Evolutionary conservation across 2,797 vertebrate genomes (phyloP), one percentile per base, ranked within the genome.

Genomic region (Eleutherodactylus coqui): DNA sequence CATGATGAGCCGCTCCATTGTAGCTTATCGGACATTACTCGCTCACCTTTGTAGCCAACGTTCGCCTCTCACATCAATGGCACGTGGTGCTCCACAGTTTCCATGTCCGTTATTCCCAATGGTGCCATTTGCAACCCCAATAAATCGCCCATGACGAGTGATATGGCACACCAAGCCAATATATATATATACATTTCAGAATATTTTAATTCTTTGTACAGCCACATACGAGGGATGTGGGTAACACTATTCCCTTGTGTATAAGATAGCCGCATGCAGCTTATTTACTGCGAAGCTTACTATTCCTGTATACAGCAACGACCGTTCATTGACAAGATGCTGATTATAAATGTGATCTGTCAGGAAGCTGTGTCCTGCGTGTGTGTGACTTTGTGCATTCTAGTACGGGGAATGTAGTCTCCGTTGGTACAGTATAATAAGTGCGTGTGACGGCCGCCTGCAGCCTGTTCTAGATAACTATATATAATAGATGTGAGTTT

Each of bases 401-500:
- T 55, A 47, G 82, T 32, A 24, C 58, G 17, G 60, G 60, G 41
- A 62, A 49, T 51, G 58, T 36, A 62, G 45, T 77, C 41, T 16
- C n/a, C 34, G 14, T 34, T 24, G 64, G 19, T 69, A 41, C 38
- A 70, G 53, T 81, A 76, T 72, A 62, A 72, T 79, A 36, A 34
- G 77, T 41, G 78, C 32, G 67, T 75, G 84, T 75, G 78, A 58
- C 41, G 32, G 84, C 36, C 34, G 83, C 83, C 75, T 58, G 73
- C 84, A 86, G 77, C 78, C 84, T 86, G 55, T 62, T 80, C 67
- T 86, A 62, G 51, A 80, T 80, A 78, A 75, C 69, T 75, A 86
- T 86, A 72, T 86, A 86, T 86, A 81, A 86, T 86, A 86, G 78
- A 86, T 86, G 84, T 32, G 49, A 29, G 36, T 45, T 75, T 62